These are phyloP conservation scores for Danio kyathit DNA, from an alignment of 2,797 vertebrate species.

Conservation along the genomic window DNA sequence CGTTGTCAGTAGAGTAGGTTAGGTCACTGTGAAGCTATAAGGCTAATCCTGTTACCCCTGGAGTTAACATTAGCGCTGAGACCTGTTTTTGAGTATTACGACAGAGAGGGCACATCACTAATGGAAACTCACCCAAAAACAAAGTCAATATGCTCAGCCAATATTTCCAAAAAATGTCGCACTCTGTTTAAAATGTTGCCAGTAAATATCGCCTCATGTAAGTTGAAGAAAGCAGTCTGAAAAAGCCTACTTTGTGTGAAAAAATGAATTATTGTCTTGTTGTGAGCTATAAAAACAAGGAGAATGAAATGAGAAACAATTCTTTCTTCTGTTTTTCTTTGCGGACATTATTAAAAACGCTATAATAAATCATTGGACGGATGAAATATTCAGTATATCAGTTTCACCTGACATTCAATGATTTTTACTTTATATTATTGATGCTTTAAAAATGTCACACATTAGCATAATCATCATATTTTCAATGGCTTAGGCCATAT, in stretches of 20 bases:
- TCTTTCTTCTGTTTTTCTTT: not conserved
- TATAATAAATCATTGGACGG: not conserved
- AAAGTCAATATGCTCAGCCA: not conserved
- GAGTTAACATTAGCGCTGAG: not conserved
- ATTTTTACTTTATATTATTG: not conserved
- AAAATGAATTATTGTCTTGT: not conserved
- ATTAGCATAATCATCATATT: not conserved
- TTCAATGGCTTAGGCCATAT: not conserved
- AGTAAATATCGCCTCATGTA: not conserved
- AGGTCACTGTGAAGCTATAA: constrained; percentile 22
- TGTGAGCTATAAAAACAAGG: not conserved
- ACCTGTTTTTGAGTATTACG: not conserved
- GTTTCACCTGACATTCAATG: too few species aligned
- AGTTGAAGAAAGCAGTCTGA: not conserved
- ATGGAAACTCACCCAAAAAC: not conserved
- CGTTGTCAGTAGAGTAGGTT: not conserved
- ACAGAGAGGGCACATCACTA: not conserved
- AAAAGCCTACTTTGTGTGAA: constrained; percentile 6
- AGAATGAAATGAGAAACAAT: not conserved
- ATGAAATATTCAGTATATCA: not conserved
- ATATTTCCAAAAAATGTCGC: not conserved
- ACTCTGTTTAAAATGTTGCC: not conserved
- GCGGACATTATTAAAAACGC: not conserved
- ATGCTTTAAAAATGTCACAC: not conserved
- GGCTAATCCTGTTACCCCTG: constrained; percentile 38